Evolutionary conservation across 2,797 vertebrate genomes (phyloP).

Genomic region (Mus spretus): DNA sequence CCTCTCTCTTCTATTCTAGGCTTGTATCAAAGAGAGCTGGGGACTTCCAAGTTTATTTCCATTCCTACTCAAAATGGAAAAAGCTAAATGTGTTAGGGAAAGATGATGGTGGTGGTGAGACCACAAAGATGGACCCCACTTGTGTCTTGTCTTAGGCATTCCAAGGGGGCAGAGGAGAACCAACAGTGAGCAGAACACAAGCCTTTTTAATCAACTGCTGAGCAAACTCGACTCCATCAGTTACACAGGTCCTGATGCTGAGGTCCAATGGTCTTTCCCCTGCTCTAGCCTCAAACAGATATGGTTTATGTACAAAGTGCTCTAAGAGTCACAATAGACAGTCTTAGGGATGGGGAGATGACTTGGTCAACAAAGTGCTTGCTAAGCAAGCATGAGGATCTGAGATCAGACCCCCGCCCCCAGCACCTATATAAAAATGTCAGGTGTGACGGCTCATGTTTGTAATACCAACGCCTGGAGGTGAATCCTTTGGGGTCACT

Average conservation of each 20-base stretch:
- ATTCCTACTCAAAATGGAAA: slow-evolving; percentile 39
- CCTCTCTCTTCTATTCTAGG: slow-evolving; percentile 75
- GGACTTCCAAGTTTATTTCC: slow-evolving; percentile 67
- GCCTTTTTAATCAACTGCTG: background rate
- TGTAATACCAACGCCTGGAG: background rate
- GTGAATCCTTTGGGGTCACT: background rate
- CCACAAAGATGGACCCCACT: background rate
- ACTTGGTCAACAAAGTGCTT: background rate
- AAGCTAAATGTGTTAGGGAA: background rate
- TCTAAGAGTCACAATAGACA: slow-evolving; percentile 3
- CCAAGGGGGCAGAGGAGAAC: background rate
- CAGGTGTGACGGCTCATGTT: background rate
- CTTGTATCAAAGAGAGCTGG: slow-evolving; percentile 65
- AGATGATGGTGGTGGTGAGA: background rate
- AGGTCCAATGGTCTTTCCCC: background rate
- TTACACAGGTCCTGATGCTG: background rate
- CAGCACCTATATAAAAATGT: background rate
- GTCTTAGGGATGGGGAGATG: background rate
- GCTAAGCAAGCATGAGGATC: background rate
- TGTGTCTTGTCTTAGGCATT: background rate
- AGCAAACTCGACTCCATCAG: background rate
- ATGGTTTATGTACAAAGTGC: slow-evolving; percentile 3
- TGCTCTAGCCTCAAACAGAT: background rate
- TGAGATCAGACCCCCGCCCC: background rate
- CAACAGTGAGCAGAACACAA: background rate